Conservation (phyloP, 2,797 vertebrate genomes). For the Distichodus sexfasciatus region DNA sequence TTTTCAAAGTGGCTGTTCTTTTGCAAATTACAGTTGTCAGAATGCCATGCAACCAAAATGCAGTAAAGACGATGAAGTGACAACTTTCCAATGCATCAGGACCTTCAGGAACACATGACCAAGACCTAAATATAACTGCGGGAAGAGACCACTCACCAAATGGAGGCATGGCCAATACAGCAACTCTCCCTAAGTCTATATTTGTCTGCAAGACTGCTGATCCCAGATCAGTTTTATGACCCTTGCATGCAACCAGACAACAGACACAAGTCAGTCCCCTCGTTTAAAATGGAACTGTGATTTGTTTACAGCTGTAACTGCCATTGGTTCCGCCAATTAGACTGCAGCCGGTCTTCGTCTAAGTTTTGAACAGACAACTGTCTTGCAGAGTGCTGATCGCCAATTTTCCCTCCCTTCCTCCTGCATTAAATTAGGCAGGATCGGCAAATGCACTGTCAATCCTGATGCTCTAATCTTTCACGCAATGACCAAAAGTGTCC, state of each 20-base stretch:
- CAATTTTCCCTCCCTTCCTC: neutral
- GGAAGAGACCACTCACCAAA: slow-evolving; percentile 10
- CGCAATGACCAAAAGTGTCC: neutral
- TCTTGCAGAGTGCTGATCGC: neutral
- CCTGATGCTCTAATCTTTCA: neutral
- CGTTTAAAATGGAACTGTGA: neutral
- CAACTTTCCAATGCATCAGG: too few species aligned
- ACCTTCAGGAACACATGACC: slow-evolving; percentile 2
- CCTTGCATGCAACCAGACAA: slow-evolving; percentile 11
- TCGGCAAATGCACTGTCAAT: neutral
- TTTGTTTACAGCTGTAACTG: neutral
- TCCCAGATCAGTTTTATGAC: neutral
- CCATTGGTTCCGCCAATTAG: neutral
- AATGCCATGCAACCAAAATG: too few species aligned
- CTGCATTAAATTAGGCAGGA: too few species aligned
- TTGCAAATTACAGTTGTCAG: too few species aligned
- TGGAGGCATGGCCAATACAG: neutral
- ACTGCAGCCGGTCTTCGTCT: neutral
- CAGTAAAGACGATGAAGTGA: neutral
- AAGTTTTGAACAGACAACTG: neutral
- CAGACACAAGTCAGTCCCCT: neutral
- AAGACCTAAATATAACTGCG: slow-evolving; percentile 30
- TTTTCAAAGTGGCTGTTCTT: too few species aligned
- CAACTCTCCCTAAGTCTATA: slow-evolving; percentile 26
- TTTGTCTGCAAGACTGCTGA: slow-evolving; percentile 6